These are phyloP conservation scores for Propsilocerus akamusi DNA, from an alignment of 1,140 invertebrate species.

Conservation along the genomic window DNA sequence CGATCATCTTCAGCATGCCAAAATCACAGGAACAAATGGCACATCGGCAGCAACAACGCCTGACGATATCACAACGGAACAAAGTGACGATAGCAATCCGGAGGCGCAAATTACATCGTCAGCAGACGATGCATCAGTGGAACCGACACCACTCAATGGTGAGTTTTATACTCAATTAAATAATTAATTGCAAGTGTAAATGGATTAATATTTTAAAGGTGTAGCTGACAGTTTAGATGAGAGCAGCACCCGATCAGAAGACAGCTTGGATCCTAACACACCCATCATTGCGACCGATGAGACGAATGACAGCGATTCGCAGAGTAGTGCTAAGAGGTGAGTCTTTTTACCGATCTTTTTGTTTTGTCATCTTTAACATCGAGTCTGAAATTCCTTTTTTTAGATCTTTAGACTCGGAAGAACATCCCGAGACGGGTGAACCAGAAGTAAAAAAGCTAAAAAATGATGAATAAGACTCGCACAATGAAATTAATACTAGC, in stretches of 20 bases:
- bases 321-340: conserved; percentile 8
- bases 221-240: conserved; percentile 8
- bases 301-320: conserved; percentile 17
- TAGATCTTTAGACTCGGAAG: conserved; percentile 8
- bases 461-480: conserved; percentile 18
- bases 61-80: conserved; percentile 18
- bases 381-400: background rate
- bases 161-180: conserved; percentile 12
- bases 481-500: no score
- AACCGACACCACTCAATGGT: conserved; percentile 12
- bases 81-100: conserved; percentile 33
- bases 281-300: conserved; percentile 18
- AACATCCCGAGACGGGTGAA: conserved; percentile 5
- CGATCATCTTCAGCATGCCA: conserved; percentile 9
- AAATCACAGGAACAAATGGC: conserved; percentile 10
- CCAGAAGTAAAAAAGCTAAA: conserved; percentile 23
- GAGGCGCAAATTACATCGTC: conserved; percentile 30
- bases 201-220: background rate
- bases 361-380: background rate
- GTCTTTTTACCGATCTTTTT: background rate
- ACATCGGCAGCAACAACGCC: conserved; percentile 12
- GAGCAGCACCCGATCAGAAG: conserved; percentile 5
- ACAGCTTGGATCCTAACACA: conserved; percentile 11
- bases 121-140: conserved; percentile 14
- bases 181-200: background rate